phyloP scores from a whole-genome alignment of 2,113 vertebrate species.

The Chitala chitala region DNA sequence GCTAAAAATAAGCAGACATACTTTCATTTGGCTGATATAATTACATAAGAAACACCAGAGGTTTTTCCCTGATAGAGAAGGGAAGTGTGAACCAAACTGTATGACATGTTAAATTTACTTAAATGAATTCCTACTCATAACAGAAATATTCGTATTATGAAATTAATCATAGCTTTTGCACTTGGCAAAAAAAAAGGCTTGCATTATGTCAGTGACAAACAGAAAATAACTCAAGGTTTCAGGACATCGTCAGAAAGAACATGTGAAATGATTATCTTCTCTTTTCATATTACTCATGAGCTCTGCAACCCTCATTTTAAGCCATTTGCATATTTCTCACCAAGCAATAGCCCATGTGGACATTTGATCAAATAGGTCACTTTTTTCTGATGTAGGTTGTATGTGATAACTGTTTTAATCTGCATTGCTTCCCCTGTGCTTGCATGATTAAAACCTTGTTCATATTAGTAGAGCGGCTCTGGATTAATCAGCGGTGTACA shows the following conservation, averaged over 20 bases:
- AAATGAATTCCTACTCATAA: neutral
- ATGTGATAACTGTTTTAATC: neutral
- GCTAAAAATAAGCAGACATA: neutral
- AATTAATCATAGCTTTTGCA: slow-evolving; percentile 16
- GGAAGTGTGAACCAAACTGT: neutral
- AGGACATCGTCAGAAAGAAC: neutral
- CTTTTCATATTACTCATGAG: slow-evolving; percentile 2
- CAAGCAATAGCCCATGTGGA: neutral
- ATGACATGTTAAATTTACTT: neutral
- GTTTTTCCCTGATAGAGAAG: neutral
- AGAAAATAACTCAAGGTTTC: neutral
- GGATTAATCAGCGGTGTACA: no score
- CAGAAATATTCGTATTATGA: neutral
- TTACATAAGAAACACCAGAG: slow-evolving; percentile 2
- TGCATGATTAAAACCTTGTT: neutral
- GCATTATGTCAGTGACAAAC: neutral
- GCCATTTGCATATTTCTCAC: slow-evolving; percentile 10
- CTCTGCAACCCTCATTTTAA: neutral
- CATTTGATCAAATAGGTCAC: no score
- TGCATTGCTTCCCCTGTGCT: neutral
- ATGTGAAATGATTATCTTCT: neutral
- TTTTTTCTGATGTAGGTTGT: neutral
- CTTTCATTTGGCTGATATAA: neutral
- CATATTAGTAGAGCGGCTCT: no score
- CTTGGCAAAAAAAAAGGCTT: neutral